Conservation (phyloP, 2,797 vertebrate genomes). For the Enteromius paludinosus region DNA sequence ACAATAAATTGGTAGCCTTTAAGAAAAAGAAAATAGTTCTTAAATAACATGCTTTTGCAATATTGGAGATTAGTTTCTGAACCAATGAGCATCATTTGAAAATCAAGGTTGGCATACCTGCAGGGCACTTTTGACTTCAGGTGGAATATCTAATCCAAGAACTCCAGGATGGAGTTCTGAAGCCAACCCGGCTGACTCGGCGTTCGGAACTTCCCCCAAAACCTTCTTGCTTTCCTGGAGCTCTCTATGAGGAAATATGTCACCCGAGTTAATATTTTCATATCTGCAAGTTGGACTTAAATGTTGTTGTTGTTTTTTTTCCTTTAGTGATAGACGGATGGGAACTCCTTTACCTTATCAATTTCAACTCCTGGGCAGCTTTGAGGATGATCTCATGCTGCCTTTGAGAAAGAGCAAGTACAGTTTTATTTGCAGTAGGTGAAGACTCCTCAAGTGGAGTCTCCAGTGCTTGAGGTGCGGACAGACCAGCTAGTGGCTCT, state of each 20-base stretch:
- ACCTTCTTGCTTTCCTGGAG: conserved; percentile 88
- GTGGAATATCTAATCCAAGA: conserved; percentile 83
- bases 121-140: conserved; percentile 83
- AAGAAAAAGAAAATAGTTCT: background rate
- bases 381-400: conserved; percentile 99
- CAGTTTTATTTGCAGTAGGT: conserved; percentile 79
- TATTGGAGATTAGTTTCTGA: background rate
- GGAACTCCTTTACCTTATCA: conserved; percentile 86
- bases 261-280: background rate
- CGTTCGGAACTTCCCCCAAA: conserved; percentile 77
- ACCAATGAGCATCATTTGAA: background rate
- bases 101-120: conserved; percentile 78
- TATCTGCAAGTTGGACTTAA: background rate
- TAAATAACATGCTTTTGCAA: background rate
- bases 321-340: background rate
- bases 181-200: conserved; percentile 72
- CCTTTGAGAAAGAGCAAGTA: conserved; percentile 96
- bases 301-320: background rate
- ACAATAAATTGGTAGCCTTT: conserved; percentile 69
- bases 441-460: conserved; percentile 72
- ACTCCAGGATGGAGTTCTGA: conserved; percentile 78
- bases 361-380: conserved; percentile 97
- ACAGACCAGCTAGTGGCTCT: conserved; percentile 65
- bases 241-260: conserved; percentile 80
- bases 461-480: conserved; percentile 74